These are phyloP conservation scores for Protaetia brevitarsis DNA, from an alignment of 1,140 invertebrate species.

Conservation along the genomic window DNA sequence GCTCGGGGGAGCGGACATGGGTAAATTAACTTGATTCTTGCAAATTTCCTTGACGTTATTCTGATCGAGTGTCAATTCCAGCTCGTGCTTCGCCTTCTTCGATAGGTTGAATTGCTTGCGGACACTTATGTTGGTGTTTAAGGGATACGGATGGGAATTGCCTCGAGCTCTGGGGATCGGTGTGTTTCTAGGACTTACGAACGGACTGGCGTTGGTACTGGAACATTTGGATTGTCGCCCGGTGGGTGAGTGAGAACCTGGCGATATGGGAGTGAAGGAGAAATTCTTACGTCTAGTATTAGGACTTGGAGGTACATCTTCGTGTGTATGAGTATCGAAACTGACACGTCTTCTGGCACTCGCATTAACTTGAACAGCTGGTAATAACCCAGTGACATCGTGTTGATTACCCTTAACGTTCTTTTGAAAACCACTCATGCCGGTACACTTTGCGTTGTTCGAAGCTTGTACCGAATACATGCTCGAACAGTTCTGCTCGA, in stretches of 20 bases:
- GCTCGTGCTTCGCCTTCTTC: slow-evolving; percentile 34
- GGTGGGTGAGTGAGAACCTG: slow-evolving; percentile 62
- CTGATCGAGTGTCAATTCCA: slow-evolving; percentile 37
- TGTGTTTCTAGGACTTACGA: slow-evolving; percentile 70
- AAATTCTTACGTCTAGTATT: slow-evolving; percentile 67
- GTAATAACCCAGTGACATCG: not conserved
- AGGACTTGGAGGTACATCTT: slow-evolving; percentile 56
- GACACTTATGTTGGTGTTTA: not conserved
- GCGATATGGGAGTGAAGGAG: slow-evolving; percentile 66
- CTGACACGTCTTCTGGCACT: slow-evolving; percentile 56
- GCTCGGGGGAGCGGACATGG: slow-evolving; percentile 59
- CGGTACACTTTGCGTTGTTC: not conserved
- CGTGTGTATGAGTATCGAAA: slow-evolving; percentile 54
- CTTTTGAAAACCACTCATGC: not conserved
- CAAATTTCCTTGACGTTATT: slow-evolving; percentile 6
- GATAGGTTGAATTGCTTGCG: slow-evolving; percentile 10
- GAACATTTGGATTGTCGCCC: slow-evolving; percentile 54
- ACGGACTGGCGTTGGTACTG: slow-evolving; percentile 68
- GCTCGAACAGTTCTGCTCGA: slow-evolving; percentile 54
- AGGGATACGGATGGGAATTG: slow-evolving; percentile 25
- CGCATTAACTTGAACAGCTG: not conserved
- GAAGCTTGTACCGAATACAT: not conserved
- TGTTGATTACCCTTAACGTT: not conserved
- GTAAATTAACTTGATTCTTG: slow-evolving; percentile 27
- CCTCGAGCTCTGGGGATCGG: slow-evolving; percentile 32